A percentile compares a stretch with the other conserved stretches of the same genome.
Evolutionary conservation across 2,888 invertebrate species (phyloP).

Genomic region (Branchipolynoe longqiensis): DNA sequence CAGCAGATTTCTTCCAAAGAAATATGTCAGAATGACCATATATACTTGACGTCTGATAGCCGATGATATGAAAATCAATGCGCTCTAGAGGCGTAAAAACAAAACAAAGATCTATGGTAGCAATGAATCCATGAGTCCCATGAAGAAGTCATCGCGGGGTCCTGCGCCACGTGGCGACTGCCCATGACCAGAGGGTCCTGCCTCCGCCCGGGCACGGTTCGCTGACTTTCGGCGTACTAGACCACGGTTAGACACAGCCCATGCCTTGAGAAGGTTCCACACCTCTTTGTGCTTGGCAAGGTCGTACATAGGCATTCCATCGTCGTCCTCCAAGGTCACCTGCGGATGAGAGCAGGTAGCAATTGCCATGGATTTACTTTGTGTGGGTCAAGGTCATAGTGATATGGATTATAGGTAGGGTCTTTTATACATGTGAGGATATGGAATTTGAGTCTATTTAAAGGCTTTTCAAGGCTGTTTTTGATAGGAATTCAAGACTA

Average conservation of each 20-base stretch:
- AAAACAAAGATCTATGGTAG: constrained; percentile 25
- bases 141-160: constrained; percentile 40
- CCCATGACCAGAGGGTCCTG: constrained; percentile 50
- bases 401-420: too few species aligned
- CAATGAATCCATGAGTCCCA: constrained; percentile 52
- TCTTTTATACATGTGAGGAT: too few species aligned
- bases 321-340: constrained; percentile 53
- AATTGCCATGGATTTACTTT: not conserved
- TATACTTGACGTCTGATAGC: too few species aligned
- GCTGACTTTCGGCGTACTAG: constrained; percentile 33
- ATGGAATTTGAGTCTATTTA: too few species aligned
- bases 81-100: too few species aligned
- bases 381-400: too few species aligned
- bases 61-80: too few species aligned
- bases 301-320: constrained; percentile 57
- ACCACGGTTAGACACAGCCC: constrained; percentile 52
- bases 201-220: not conserved
- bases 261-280: constrained; percentile 59
- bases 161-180: constrained; percentile 24
- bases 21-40: too few species aligned
- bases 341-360: too few species aligned
- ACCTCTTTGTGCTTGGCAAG: constrained; percentile 60
- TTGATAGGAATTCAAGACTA: too few species aligned
- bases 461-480: too few species aligned
- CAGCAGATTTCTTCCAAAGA: too few species aligned